phyloP scores from a whole-genome alignment of 2,888 invertebrate genomes.

The Leptinotarsa peninsularis region DNA sequence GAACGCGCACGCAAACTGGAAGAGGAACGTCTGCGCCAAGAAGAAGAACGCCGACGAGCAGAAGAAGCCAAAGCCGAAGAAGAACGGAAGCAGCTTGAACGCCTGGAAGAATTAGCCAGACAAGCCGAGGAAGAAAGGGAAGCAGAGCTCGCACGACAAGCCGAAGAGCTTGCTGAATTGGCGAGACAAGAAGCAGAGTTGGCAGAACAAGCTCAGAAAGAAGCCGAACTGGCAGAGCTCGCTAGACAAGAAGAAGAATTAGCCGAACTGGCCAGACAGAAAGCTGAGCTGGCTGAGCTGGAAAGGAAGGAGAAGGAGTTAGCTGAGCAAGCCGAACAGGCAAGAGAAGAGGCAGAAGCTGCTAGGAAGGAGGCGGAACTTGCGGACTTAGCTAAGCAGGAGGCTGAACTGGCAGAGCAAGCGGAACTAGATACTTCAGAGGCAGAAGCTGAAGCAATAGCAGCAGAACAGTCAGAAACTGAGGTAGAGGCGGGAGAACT shows the following conservation, averaged over 20 bases:
- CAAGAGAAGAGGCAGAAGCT: conserved; percentile 72
- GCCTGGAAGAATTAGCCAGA: conserved; percentile 72
- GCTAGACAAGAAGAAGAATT: conserved; percentile 72
- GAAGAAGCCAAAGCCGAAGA: conserved; percentile 64
- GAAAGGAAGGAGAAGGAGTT: conserved; percentile 72
- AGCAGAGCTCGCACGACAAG: conserved; percentile 76
- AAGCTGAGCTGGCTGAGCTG: conserved; percentile 66
- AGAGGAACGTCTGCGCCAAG: conserved; percentile 68
- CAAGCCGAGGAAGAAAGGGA: conserved; percentile 75
- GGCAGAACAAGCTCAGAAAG: conserved; percentile 70
- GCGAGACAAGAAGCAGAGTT: conserved; percentile 75
- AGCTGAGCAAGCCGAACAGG: conserved; percentile 73
- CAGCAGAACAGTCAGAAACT: conserved; percentile 61
- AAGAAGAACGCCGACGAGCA: conserved; percentile 67
- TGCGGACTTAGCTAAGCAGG: conserved; percentile 60
- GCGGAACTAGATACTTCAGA: conserved; percentile 58
- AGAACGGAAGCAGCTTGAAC: conserved; percentile 67
- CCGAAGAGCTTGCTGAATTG: conserved; percentile 65
- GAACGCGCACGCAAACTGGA: conserved; percentile 69
- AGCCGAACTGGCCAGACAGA: conserved; percentile 69
- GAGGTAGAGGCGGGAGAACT: conserved; percentile 64
- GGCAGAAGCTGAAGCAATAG: conserved; percentile 55
- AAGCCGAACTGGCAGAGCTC: conserved; percentile 69
- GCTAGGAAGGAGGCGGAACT: conserved; percentile 69
- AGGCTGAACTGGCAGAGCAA: conserved; percentile 59